phyloP scores from a whole-genome alignment of 2,797 vertebrate species.

The Otus scops region DNA sequence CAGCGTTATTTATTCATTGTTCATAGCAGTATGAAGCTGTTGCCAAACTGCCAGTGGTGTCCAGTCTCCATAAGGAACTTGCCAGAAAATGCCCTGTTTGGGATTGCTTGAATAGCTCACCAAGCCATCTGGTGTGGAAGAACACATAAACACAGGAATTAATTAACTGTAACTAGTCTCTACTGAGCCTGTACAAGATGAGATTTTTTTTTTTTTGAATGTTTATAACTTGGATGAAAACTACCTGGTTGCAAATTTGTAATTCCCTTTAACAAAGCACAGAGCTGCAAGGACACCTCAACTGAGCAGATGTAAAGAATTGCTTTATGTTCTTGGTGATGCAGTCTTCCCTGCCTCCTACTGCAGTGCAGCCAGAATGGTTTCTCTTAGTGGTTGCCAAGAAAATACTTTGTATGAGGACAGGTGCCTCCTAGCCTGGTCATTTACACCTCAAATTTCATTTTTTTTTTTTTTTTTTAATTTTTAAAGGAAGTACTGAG shows the following conservation, averaged over 20 bases:
- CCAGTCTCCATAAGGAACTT: background rate
- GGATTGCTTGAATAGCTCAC: background rate
- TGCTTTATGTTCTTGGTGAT: background rate
- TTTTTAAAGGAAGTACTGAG: background rate
- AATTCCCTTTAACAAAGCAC: background rate
- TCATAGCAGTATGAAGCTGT: accelerated
- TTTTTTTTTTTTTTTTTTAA: background rate
- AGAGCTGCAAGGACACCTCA: background rate
- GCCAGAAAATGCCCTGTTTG: conserved; percentile 3
- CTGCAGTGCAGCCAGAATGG: accelerated
- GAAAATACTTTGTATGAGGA: background rate
- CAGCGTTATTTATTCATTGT: background rate
- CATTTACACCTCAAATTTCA: background rate
- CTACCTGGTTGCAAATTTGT: background rate
- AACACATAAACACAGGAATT: background rate
- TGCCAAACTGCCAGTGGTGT: conserved; percentile 23
- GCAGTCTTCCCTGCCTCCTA: background rate
- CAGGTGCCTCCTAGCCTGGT: background rate
- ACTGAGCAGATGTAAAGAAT: background rate
- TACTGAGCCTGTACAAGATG: background rate
- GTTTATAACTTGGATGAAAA: background rate
- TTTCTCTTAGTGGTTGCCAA: background rate
- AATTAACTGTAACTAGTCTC: background rate
- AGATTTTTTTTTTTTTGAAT: background rate
- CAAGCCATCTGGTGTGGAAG: conserved; percentile 15